Conservation (phyloP, 2,113 vertebrate genomes). For the Platanista minor region DNA sequence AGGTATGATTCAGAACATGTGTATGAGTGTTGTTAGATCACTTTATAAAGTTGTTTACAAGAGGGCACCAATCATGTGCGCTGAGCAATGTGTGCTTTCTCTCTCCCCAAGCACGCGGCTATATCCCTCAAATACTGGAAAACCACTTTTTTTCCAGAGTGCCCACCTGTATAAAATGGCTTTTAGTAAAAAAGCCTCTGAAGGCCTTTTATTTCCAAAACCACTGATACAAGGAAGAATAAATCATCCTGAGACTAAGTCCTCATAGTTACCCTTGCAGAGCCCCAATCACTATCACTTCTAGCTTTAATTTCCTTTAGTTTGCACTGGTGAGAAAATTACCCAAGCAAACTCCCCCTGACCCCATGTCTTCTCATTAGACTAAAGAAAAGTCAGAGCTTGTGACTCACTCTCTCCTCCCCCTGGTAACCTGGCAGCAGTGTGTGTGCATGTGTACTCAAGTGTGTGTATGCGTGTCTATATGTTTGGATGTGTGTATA, state of each 20-base stretch:
- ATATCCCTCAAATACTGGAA: neutral
- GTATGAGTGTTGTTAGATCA: neutral
- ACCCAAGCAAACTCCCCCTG: conserved; percentile 30
- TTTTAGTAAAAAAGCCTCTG: neutral
- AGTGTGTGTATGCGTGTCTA: neutral
- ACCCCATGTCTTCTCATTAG: conserved; percentile 57
- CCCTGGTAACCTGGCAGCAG: neutral
- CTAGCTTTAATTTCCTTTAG: conserved; percentile 38
- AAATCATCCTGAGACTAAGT: neutral
- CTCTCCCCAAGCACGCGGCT: neutral
- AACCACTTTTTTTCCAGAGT: neutral
- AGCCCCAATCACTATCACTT: neutral
- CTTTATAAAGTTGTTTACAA: neutral
- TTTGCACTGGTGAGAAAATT: neutral
- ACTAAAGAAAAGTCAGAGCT: conserved; percentile 66
- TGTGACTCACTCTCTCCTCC: conserved; percentile 36
- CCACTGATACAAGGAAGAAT: neutral
- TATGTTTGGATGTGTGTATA: neutral
- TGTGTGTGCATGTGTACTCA: neutral
- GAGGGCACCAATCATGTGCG: neutral
- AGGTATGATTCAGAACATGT: neutral
- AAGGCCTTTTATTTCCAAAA: neutral
- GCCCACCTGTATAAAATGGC: neutral
- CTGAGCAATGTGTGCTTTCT: neutral
- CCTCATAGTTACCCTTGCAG: neutral